Base-by-base conservation (phyloP, 1,140 invertebrate species). In the Heliconius himera region DNA sequence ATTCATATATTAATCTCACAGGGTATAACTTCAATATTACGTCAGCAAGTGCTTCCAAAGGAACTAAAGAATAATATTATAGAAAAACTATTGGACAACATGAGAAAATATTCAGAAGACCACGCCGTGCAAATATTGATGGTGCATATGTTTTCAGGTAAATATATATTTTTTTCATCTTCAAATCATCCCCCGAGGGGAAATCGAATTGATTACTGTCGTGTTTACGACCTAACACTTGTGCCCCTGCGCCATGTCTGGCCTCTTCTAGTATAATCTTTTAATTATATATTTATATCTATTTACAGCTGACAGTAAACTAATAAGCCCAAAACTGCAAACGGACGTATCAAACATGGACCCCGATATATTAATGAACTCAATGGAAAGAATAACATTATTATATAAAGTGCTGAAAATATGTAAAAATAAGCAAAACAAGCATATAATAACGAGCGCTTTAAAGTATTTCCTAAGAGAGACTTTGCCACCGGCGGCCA, bases 331-430 rank as follows among this genome's bases (percentile, higher is more conserved):
- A 8, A 90, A 91, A 79, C 82, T 90, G 0, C 85, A 89, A 20
- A 82, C 91, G 0, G 89, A 94, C 78, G 93, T 93, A 0, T 94
- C 92, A 0, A 92, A 93, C 73, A 92, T 95, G 90, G 94, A 95
- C 29, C 94, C 94, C 0, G 94, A 95, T 76, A 85, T 94, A 0
- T 85, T 95, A 2, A 92, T 94, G 91, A 91, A 84, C 82, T 94
- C 90, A 0, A 94, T 91, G 93, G 94, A 94, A 78, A 85, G 89
- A 8, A 89, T 92, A n/a, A 94, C 90, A 0, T 81, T 92, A 5
- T 87, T 92, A 73, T 94, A 93, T 86, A 90, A 91, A 82, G 81
- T 82, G 0, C 74, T 92, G 13, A 82, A 83, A 0, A 86, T 84
- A 41, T 83, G 85, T 1, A 85, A 81, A 72, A 72, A 33, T 2